Evolutionary conservation across 37 sponge, comb jelly and placozoan species (phyloP), one percentile per base, ranked within the genome.

Genomic region (Haliclona indistincta): DNA sequence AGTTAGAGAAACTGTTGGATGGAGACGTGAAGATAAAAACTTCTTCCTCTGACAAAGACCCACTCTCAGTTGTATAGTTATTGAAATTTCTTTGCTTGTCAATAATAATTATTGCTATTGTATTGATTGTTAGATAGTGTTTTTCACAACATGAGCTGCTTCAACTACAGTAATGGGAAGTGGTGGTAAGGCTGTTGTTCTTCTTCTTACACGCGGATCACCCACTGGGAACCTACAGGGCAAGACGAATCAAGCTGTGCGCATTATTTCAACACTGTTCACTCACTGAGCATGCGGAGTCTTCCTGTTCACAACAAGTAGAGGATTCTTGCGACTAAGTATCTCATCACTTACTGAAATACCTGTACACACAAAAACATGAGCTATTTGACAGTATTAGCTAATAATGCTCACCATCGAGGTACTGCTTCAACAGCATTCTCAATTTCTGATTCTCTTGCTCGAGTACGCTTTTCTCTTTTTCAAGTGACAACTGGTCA

Each of bases 271-370:
- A 39, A 22, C 13, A 35, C 26, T 3, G 25, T 44, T 20, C 43
- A 78, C 68, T 37, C 44, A 73, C 74, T 54, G 51, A 77, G 82
- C 79, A 2, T 63, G 69, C 56, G 80, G 82, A 13, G 85, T 67
- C 42, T 79, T 76, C n/a, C 81, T 73, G 66, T 86, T 96, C 41
- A 93, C 88, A 30, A 96, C 88, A 63, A 98, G 55, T 29, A 98
- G 79, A 35, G 99, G 96, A 71, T 98, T 98, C 54, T 77, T 60
- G 25, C 87, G 88, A 73, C 76, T 83, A 35, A 98, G 75, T 15
- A 98, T 81, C 52, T 98, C 99, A 64, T 95, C 88, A 75, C 78
- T 98, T 32, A 98, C 96, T 62, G 96, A 95, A 40, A 98, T 97
- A 43, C 95, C 95, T 93, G 54, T 19, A 68, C 2, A 64, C 41